These are phyloP conservation scores for Cloeon dipterum DNA, from an alignment of 2,888 invertebrate genomes.

Conservation along the genomic window DNA sequence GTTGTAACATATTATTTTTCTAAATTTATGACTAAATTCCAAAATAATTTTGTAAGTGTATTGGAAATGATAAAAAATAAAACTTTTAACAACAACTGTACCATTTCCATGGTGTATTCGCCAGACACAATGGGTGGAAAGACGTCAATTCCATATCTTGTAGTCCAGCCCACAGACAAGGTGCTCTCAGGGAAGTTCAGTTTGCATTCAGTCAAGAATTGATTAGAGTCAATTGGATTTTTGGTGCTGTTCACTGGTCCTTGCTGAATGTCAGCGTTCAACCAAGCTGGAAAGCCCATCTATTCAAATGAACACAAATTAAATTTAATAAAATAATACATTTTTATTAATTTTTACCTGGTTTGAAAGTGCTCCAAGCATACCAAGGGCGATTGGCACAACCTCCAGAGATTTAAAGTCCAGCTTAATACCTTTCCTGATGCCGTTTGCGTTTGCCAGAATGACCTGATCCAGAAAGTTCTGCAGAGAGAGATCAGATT, in stretches of 20 bases:
- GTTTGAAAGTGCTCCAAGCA: neutral
- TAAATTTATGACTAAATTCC: too few relatives aligned
- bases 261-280: slow-evolving; percentile 65
- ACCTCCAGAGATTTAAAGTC: slow-evolving; percentile 69
- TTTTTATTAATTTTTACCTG: neutral
- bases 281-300: slow-evolving; percentile 53
- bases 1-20: too few relatives aligned
- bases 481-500: slow-evolving; percentile 50
- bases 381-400: too few relatives aligned
- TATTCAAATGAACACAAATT: slow-evolving; percentile 17
- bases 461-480: slow-evolving; percentile 41
- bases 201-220: slow-evolving; percentile 34
- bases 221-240: slow-evolving; percentile 34
- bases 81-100: too few relatives aligned
- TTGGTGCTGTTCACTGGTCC: slow-evolving; percentile 41
- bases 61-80: neutral
- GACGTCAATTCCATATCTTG: slow-evolving; percentile 22
- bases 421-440: slow-evolving; percentile 54
- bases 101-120: neutral
- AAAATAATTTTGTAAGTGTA: neutral
- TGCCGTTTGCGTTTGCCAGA: slow-evolving; percentile 14
- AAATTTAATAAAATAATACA: neutral
- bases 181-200: slow-evolving; percentile 34
- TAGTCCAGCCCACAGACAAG: slow-evolving; percentile 73
- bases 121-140: neutral